Evolutionary conservation across 2,113 vertebrate genomes (phyloP).

Genomic region (Catagonus wagneri): DNA sequence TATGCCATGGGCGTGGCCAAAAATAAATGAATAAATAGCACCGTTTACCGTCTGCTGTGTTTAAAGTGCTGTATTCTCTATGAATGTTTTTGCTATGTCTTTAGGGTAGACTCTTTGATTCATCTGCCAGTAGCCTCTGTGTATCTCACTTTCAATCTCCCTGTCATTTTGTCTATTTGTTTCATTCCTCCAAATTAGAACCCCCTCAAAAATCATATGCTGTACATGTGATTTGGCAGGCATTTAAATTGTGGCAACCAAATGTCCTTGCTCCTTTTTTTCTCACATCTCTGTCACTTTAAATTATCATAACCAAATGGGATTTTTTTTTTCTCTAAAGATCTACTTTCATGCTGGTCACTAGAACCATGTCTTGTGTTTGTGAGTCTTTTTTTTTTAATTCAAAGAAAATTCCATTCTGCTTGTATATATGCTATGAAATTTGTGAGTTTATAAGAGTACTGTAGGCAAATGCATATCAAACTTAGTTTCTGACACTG

Average conservation of each 20-base stretch:
- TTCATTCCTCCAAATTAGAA: constrained; percentile 37
- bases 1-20: no score
- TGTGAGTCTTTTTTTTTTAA: neutral
- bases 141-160: neutral
- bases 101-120: neutral
- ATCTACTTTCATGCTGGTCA: neutral
- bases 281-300: neutral
- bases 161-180: neutral
- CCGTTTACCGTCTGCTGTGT: no score
- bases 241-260: constrained; percentile 16
- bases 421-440: neutral
- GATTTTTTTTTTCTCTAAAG: neutral
- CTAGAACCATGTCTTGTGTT: neutral
- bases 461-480: neutral
- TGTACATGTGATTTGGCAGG: neutral
- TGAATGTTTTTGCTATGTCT: constrained; percentile 16
- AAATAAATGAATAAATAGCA: no score
- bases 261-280: constrained; percentile 16
- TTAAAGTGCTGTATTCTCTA: neutral
- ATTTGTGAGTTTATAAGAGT: constrained; percentile 53
- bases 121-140: neutral
- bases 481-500: neutral
- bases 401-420: constrained; percentile 16
- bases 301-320: neutral
- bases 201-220: neutral